Evolutionary conservation across 2,113 vertebrate species (phyloP).

Genomic region (Myrmecobius fasciatus): DNA sequence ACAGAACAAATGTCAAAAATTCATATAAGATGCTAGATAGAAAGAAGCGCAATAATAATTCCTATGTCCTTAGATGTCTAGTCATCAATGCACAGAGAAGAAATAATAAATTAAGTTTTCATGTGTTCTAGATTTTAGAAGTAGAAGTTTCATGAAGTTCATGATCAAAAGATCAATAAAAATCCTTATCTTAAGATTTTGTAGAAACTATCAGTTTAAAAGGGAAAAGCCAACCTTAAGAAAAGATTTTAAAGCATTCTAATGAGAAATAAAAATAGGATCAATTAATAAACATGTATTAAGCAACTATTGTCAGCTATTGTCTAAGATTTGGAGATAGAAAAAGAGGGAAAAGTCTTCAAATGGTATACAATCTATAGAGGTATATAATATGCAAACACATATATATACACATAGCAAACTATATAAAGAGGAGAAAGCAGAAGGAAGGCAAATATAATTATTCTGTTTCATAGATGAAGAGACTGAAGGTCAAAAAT

Average conservation of each 20-base stretch:
- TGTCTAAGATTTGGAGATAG: no score
- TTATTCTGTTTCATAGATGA: neutral
- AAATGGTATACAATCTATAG: no score
- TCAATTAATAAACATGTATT: no score
- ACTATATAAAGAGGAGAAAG: no score
- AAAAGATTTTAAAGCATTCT: no score
- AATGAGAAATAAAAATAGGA: no score
- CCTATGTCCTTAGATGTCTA: neutral
- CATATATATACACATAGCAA: no score
- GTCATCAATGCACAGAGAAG: neutral
- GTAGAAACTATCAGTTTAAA: neutral
- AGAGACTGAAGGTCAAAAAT: neutral
- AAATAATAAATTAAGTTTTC: neutral
- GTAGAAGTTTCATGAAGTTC: neutral
- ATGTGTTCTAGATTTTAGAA: neutral
- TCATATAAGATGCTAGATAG: neutral
- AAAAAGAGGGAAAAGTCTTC: no score
- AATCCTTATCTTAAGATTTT: neutral
- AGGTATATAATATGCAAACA: no score
- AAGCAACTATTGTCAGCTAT: no score
- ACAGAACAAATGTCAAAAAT: neutral
- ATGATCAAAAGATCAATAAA: neutral
- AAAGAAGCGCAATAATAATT: neutral
- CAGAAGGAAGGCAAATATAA: neutral
- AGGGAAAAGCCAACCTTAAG: neutral